phyloP scores from a whole-genome alignment of 2,888 invertebrate species.

The Pandemis heparana region DNA sequence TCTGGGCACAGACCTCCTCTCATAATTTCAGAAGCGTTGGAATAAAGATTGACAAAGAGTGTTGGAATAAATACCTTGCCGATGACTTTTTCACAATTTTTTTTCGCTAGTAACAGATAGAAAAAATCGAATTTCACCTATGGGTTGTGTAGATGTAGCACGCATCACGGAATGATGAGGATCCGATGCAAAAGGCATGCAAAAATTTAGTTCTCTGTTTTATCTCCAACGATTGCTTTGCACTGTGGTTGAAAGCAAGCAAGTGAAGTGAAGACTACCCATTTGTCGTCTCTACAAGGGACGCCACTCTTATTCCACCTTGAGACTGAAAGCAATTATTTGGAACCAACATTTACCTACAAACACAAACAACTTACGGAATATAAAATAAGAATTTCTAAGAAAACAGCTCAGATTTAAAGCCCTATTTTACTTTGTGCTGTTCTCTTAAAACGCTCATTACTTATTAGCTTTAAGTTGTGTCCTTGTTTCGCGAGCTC shows the following conservation, averaged over 20 bases:
- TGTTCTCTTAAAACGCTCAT: not conserved
- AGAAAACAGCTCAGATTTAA: constrained; percentile 36
- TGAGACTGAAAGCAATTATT: constrained; percentile 56
- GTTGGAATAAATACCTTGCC: no score
- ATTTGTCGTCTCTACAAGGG: constrained; percentile 63
- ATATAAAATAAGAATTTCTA: constrained; percentile 12
- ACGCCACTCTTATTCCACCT: constrained; percentile 67
- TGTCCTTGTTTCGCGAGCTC: not conserved
- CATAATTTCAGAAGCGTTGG: no score
- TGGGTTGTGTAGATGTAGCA: no score
- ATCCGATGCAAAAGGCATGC: no score
- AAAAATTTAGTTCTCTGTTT: not conserved
- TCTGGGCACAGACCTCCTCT: no score
- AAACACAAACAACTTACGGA: constrained; percentile 33
- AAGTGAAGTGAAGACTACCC: constrained; percentile 65
- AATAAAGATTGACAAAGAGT: no score
- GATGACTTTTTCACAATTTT: no score
- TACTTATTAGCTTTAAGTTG: not conserved
- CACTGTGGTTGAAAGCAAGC: constrained; percentile 41
- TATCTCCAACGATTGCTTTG: not conserved
- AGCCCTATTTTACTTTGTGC: not conserved
- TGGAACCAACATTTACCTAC: constrained; percentile 46
- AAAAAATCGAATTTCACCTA: no score
- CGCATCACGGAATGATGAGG: no score
- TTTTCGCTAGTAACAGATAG: no score